Conservation (phyloP, 2,888 invertebrate genomes). For the Tetragnatha montana region DNA sequence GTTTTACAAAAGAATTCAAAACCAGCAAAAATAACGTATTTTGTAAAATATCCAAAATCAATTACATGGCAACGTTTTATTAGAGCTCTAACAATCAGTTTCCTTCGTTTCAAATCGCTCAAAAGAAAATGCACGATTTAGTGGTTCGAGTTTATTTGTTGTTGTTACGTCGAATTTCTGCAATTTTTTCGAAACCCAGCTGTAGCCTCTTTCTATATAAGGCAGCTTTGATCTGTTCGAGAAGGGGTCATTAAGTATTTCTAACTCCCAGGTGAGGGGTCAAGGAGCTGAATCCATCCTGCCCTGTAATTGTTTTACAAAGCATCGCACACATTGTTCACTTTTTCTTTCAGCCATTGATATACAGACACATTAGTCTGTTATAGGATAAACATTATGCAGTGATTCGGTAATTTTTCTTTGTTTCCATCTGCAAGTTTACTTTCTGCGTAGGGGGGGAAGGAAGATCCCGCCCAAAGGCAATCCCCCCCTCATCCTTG, state of each 20-base stretch:
- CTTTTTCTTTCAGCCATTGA: constrained; percentile 27
- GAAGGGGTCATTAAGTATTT: constrained; percentile 37
- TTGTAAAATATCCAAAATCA: too few species aligned
- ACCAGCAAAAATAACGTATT: too few species aligned
- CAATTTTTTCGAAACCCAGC: too few species aligned
- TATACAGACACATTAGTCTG: constrained; percentile 54
- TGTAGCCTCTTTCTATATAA: too few species aligned
- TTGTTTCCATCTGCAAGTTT: constrained; percentile 52
- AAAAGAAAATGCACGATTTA: too few species aligned
- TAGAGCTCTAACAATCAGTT: too few species aligned
- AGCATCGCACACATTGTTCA: constrained; percentile 26
- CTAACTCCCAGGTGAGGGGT: constrained; percentile 40
- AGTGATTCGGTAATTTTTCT: constrained; percentile 58
- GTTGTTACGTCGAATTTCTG: too few species aligned
- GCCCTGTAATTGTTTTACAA: constrained; percentile 36
- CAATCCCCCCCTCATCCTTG: constrained; percentile 58
- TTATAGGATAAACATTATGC: constrained; percentile 60
- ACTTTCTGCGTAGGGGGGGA: constrained; percentile 16
- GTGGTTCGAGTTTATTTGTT: too few species aligned
- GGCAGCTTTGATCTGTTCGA: background rate
- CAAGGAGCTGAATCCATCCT: constrained; percentile 29
- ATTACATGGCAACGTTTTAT: too few species aligned
- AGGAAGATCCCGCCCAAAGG: constrained; percentile 46
- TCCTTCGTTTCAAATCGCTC: too few species aligned
- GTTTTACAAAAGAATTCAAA: too few species aligned